Conservation (phyloP, 2,797 vertebrate species). For the Antennarius maculatus region DNA sequence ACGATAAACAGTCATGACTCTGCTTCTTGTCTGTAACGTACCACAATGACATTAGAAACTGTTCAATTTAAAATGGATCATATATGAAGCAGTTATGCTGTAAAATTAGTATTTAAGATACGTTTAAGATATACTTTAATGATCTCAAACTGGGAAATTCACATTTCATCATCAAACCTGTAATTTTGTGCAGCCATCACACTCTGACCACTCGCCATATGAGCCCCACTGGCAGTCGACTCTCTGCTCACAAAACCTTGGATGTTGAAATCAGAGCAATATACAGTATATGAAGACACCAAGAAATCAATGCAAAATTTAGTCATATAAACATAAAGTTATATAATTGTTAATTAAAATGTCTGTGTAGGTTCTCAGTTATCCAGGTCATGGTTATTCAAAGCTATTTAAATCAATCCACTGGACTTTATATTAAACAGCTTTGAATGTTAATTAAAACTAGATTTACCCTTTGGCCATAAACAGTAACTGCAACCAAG, state of each 20-base stretch:
- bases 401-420: no score
- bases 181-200: conserved; percentile 86
- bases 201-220: conserved; percentile 89
- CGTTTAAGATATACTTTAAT: no score
- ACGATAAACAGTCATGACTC: conserved; percentile 80
- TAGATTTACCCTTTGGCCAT: conserved; percentile 53
- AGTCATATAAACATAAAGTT: neutral
- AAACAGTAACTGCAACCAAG: conserved; percentile 53
- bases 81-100: neutral
- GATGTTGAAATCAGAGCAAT: neutral
- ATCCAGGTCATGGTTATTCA: no score
- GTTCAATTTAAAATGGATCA: no score
- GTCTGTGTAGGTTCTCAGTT: no score
- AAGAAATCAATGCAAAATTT: neutral
- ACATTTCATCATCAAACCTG: conserved; percentile 79
- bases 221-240: conserved; percentile 86
- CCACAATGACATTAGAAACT: neutral
- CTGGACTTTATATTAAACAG: no score
- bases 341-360: no score
- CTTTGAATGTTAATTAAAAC: neutral
- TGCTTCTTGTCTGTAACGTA: conserved; percentile 81
- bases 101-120: neutral
- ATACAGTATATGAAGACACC: neutral
- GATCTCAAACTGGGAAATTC: neutral
- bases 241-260: conserved; percentile 60